phyloP scores from a whole-genome alignment of 1,140 invertebrate species.

The Globodera ellingtonae region DNA sequence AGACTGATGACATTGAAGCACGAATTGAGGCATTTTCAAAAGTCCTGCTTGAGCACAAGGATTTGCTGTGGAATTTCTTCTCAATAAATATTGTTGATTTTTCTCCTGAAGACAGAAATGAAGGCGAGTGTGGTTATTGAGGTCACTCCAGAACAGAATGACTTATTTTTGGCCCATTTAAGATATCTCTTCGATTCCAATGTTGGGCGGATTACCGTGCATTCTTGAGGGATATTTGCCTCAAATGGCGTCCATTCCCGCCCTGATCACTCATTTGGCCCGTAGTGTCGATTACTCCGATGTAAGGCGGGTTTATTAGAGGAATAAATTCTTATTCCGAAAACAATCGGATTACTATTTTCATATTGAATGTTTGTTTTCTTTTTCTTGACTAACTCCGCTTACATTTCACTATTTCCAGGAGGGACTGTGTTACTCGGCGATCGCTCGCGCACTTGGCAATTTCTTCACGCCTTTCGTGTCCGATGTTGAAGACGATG shows the following conservation, averaged over 20 bases:
- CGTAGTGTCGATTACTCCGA: constrained; percentile 23
- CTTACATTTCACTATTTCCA: constrained; percentile 10
- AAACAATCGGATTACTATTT: too few relatives aligned
- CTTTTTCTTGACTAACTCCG: not conserved
- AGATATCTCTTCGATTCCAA: not conserved
- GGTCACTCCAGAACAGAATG: not conserved
- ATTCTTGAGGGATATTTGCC: constrained; percentile 33
- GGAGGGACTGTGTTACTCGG: constrained; percentile 29
- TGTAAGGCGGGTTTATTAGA: not conserved
- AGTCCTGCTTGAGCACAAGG: constrained; percentile 20
- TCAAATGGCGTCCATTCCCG: constrained; percentile 28
- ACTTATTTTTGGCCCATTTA: not conserved
- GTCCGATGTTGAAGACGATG: not conserved
- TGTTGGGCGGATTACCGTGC: constrained; percentile 30
- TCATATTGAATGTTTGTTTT: not conserved
- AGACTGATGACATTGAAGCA: not conserved
- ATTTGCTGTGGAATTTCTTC: constrained; percentile 41
- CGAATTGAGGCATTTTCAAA: constrained; percentile 3
- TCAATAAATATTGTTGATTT: constrained; percentile 35
- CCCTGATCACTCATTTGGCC: constrained; percentile 27
- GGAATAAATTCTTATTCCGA: too few relatives aligned
- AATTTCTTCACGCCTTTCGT: constrained; percentile 32
- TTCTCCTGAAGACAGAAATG: not conserved
- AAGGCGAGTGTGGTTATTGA: not conserved
- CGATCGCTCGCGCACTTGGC: constrained; percentile 20